Percentiles rank a stretch among this genome's conserved stretches.
These are phyloP conservation scores for Glyphotaelius pellucidus DNA, from an alignment of 2,888 invertebrate genomes.

Conservation along the genomic window DNA sequence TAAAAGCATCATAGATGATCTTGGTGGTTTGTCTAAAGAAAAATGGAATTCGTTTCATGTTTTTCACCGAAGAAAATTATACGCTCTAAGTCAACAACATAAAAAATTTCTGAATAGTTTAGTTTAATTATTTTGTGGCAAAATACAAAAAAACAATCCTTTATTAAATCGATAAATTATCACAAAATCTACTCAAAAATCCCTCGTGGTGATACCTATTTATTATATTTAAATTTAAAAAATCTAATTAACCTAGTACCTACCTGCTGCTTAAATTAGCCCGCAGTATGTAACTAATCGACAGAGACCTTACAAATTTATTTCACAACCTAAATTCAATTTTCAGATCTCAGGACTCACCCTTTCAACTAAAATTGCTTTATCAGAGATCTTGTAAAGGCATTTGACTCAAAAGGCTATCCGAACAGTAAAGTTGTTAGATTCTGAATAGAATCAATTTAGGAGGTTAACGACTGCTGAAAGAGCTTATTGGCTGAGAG, in stretches of 20 bases:
- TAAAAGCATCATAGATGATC: no score
- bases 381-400: conserved; percentile 64
- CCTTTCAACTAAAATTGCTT: background rate
- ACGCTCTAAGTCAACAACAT: no score
- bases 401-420: background rate
- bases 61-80: no score
- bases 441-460: background rate
- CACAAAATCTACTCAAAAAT: no score
- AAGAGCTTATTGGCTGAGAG: background rate
- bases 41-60: no score
- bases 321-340: background rate
- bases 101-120: no score
- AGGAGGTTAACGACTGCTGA: background rate
- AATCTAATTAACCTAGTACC: background rate
- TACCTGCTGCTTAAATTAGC: background rate
- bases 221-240: no score
- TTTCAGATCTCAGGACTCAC: background rate
- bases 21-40: no score
- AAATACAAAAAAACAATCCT: no score
- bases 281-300: background rate
- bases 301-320: background rate
- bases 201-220: no score
- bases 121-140: no score
- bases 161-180: no score
- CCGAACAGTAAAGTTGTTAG: background rate